Base-by-base conservation (phyloP, 2,888 invertebrate genomes). In the Acanthacorydalis orientalis region DNA sequence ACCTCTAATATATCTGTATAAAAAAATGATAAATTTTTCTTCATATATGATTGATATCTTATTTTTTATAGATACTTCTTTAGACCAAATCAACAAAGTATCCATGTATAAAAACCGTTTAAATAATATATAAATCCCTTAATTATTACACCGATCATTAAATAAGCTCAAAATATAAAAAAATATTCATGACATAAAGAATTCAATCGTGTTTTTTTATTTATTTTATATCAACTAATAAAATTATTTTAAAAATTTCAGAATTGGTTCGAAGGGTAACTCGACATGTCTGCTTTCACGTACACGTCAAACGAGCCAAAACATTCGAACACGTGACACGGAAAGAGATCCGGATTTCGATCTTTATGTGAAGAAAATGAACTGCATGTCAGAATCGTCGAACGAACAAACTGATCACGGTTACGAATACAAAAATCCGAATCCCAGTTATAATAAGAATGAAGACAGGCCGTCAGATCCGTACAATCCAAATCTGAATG, bases 241-340 rank as follows among this genome's bases (percentile, higher is more conserved):
- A 37, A 8, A 37, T 12, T 9, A 37, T 12, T 14, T 37, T 37
- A 9, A 37, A 4, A 37, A 8, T 62, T 64, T 50, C 59, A 78
- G 77, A 51, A 72, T 78, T 54, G 70, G 73, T 50, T 62, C 67
- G 37, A 73, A 74, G 63, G 78, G 78, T 53, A 79, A 79, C 57
- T 73, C 72, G 46, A 74, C 73, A 9, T 79, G 78, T 57, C 70
- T 74, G 50, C 57, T 78, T 50, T 72, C 73, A 49, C 34, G 34
- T 42, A 46, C 31, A 46, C 12, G 23, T 43, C 12, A 23, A 16
- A 12, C 43, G 11, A n/a, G 23, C 3, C 31, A 64, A 1, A 67
- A 68, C 52, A 64, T 71, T 9, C 68, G 69, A 49, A 69, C 74
- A 9, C 63, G 68, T 42, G 74, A 73, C 41, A 68, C 77, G 10